Evolutionary conservation across 1,140 invertebrate genomes (phyloP), one percentile per base, ranked within the genome.

Genomic region (Tribolium madens): DNA sequence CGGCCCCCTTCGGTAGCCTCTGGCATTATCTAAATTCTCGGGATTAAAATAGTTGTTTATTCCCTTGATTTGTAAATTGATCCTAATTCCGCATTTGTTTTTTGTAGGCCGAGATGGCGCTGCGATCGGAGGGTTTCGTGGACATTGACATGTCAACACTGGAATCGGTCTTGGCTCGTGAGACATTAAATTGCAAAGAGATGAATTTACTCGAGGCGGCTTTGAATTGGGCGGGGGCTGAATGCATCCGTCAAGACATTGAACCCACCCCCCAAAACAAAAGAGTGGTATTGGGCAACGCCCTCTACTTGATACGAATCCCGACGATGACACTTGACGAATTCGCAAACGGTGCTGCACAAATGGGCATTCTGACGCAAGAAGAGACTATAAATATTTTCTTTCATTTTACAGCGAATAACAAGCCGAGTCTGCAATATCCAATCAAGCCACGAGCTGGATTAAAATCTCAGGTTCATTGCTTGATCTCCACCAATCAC

Each of bases 341-440:
- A 84, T 97, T 96, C 86, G 95, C 96, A 1, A 96, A 97, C 83
- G 94, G 93, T 78, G 94, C 94, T 9, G 96, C 95, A 13, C 95
- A 96, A 88, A 91, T 94, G 42, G 95, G 94, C 21, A 94, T 97
- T 77, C 87, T 97, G 14, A 96, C 94, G 0, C 91, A 93, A 79
- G 92, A 96, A 87, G 96, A 97, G 86, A 96, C 94, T 3, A 96
- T 96, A 70, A 95, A 97, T 84, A 94, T 97, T 86, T 97, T 97
- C 89, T 89, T 97, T 74, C 92, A 97, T 85, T 95, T 95, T 78
- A 95, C 94, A 57, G 94, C 94, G 15, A 91, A 91, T 74, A 91
- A 88, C 31, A 97, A 97, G 87, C 97, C 97, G 15, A 87, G 87
- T 74, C 87, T 98, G 7, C 90, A 90, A 53, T 98, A 96, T 85